phyloP scores from a whole-genome alignment of 2,113 vertebrate species.

The Myrmecobius fasciatus region DNA sequence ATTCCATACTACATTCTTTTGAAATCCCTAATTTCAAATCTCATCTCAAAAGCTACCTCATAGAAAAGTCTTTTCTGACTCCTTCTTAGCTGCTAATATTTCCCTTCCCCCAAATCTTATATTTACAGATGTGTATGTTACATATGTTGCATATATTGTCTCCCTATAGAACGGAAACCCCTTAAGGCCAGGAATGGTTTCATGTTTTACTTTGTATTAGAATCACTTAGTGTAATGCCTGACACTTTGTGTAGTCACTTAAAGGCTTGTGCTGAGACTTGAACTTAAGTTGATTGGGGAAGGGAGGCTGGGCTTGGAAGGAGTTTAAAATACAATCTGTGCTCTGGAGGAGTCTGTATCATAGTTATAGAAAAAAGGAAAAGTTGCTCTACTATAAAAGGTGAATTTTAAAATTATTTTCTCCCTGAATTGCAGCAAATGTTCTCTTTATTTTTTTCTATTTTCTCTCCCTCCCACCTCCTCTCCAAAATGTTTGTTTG shows the following conservation, averaged over 20 bases:
- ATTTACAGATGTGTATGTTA: not conserved
- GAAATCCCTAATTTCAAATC: not conserved
- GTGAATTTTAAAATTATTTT: not conserved
- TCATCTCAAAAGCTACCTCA: not conserved
- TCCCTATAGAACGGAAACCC: not conserved
- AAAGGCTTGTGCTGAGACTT: not conserved
- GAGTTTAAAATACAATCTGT: not conserved
- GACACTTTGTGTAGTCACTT: not conserved
- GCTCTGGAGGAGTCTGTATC: conserved; percentile 32
- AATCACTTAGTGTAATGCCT: not conserved
- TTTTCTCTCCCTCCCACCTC: not conserved
- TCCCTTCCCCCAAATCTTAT: not conserved
- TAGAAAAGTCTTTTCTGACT: not conserved
- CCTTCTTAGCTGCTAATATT: not conserved
- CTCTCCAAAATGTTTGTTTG: not conserved
- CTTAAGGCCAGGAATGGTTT: not conserved
- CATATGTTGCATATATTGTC: not conserved
- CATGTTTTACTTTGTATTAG: not conserved
- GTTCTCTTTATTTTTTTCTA: not conserved
- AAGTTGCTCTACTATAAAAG: not conserved
- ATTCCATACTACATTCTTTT: no score
- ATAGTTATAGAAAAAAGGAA: conserved; percentile 1
- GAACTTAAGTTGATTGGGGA: not conserved
- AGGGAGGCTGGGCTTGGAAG: not conserved
- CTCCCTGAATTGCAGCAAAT: not conserved